Base-by-base conservation (phyloP, 1,140 invertebrate genomes). In the Papilio glaucus region DNA sequence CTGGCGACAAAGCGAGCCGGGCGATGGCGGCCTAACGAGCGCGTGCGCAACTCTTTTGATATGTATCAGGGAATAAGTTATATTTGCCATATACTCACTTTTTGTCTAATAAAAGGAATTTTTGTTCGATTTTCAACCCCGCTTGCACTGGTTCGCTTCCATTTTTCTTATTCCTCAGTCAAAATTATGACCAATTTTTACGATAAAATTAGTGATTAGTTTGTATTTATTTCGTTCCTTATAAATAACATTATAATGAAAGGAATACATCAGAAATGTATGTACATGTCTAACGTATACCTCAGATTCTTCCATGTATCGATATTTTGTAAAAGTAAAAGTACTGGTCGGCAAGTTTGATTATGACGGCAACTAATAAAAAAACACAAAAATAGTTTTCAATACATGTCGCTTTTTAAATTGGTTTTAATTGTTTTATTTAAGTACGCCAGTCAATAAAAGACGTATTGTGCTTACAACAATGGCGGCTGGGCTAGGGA, bases 1-100 rank as follows among this genome's bases (percentile, higher is more conserved):
- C 83, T 85, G 72, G 63, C 79, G 79, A 82, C 86, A 86, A 87
- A 85, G 84, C 69, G 73, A 80, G 75, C 41, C 65, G 45, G 38
- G 41, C 63, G 53, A 69, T 42, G 29, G 77, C 63, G 71, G 60
- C 71, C 70, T 76, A 83, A 80, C 72, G 79, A 77, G 72, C 26
- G 69, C 67, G 49, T 57, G 49, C 49, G 49, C 45, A 60, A 39
- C 21, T 21, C 15, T 18, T 10, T 37, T 18, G 72, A 70, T 70
- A 70, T 49, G 18, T 41, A 73, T 73, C 72, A 33, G 13, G 41
- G 33, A 60, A 45, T 68, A 60, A 60, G 49, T 53, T 24, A 57
- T 2, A 57, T 24, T 53, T 57, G 21, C 10, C 8, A 24, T 24
- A 21, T 15, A 21, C 45, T 18, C 24, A 12, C 21, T 57, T 57